Conservation (phyloP, 2,888 invertebrate genomes). For the Perdita meconis region DNA sequence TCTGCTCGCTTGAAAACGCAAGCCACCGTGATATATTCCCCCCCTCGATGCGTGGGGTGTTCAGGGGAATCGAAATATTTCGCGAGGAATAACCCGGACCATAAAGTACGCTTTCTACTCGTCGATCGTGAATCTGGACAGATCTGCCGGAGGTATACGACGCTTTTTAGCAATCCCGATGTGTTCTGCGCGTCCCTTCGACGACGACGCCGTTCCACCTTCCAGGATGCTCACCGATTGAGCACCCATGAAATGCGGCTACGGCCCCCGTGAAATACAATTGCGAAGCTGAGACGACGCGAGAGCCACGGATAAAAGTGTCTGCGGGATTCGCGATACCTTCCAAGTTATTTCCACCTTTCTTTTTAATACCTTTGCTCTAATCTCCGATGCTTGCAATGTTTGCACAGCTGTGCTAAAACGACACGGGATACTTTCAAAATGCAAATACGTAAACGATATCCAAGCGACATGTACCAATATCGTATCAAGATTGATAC, state of each 20-base stretch:
- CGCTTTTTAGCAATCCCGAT: not conserved
- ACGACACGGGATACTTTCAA: too few species aligned
- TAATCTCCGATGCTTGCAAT: too few species aligned
- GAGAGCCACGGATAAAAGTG: not conserved
- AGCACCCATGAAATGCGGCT: not conserved
- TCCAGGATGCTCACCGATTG: not conserved
- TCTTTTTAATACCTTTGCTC: too few species aligned
- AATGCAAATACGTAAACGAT: too few species aligned
- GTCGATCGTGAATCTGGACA: conserved; percentile 7
- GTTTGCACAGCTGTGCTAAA: too few species aligned
- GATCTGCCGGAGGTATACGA: not conserved
- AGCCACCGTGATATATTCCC: too few species aligned
- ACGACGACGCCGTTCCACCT: too few species aligned
- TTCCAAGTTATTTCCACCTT: not conserved
- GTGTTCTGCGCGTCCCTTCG: not conserved
- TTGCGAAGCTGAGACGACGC: not conserved
- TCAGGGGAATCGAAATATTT: not conserved
- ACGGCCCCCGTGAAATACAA: not conserved
- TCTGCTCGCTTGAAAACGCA: not conserved
- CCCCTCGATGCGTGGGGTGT: not conserved
- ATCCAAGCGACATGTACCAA: too few species aligned
- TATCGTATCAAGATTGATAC: too few species aligned
- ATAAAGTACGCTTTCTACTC: conserved; percentile 1
- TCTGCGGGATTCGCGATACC: not conserved
- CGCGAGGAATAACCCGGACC: not conserved